Conservation (phyloP, 2,797 vertebrate genomes). For the Petrocephalus schoutedeni region DNA sequence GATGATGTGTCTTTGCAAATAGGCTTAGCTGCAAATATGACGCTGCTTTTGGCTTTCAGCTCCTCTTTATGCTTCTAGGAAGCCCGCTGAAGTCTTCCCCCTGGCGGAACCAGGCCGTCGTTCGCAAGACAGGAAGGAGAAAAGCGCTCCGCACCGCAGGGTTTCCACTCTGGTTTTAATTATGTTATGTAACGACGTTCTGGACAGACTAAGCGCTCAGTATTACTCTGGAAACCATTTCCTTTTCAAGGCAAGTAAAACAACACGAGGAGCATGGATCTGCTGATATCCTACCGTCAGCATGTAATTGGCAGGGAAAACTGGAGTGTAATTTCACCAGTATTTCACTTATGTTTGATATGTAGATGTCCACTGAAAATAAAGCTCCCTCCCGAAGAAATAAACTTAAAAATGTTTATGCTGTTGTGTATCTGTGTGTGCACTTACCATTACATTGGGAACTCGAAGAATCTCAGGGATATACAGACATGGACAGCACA, state of each 20-base stretch:
- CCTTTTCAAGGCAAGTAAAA: background rate
- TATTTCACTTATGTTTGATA: background rate
- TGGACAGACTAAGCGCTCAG: background rate
- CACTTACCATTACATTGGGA: background rate
- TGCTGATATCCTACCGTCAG: background rate
- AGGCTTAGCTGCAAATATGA: background rate
- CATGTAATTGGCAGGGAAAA: background rate
- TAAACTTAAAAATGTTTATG: background rate
- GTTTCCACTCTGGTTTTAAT: background rate
- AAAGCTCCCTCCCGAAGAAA: background rate
- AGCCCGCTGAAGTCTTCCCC: background rate
- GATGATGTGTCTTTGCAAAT: background rate
- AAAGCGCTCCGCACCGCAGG: background rate
- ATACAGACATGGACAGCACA: background rate
- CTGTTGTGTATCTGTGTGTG: background rate
- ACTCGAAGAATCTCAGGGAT: background rate
- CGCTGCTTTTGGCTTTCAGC: background rate
- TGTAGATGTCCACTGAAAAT: background rate
- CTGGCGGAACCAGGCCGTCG: background rate
- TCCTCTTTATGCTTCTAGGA: background rate
- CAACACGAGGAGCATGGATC: background rate
- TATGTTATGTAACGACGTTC: background rate
- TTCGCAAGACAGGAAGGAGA: background rate
- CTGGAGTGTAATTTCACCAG: background rate
- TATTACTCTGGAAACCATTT: background rate